Conservation (phyloP, 2,113 vertebrate genomes). For the Podilymbus podiceps region DNA sequence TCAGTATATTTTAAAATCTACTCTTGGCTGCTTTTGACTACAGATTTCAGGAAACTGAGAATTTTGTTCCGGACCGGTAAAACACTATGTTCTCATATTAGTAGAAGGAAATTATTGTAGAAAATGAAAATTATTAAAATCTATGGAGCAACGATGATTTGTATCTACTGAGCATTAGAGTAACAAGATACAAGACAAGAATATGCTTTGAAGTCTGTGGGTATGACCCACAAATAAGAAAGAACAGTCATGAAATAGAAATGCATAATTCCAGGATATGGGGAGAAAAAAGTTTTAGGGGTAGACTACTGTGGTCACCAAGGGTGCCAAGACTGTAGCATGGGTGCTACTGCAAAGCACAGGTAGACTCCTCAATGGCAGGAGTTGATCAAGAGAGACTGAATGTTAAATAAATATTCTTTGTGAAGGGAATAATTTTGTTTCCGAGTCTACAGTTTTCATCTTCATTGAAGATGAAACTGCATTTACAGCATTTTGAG, state of each 20-base stretch:
- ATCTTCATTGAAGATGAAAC: background rate
- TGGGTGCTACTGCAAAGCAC: background rate
- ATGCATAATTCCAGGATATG: background rate
- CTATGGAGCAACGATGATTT: background rate
- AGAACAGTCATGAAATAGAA: background rate
- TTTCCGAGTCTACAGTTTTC: background rate
- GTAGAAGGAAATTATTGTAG: background rate
- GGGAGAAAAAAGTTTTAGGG: background rate
- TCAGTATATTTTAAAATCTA: background rate
- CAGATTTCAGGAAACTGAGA: background rate
- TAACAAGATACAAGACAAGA: background rate
- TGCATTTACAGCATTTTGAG: background rate
- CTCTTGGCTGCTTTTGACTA: background rate
- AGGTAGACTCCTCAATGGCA: background rate
- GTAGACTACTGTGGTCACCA: background rate
- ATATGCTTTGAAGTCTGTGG: background rate
- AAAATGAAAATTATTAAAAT: background rate
- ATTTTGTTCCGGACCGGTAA: background rate
- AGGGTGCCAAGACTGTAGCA: background rate
- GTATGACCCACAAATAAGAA: background rate
- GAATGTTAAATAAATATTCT: background rate
- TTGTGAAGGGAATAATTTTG: background rate
- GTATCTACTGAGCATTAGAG: background rate
- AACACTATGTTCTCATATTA: background rate
- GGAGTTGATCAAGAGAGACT: background rate